phyloP scores from a whole-genome alignment of 2,113 vertebrate genomes.

The Perca fluviatilis region DNA sequence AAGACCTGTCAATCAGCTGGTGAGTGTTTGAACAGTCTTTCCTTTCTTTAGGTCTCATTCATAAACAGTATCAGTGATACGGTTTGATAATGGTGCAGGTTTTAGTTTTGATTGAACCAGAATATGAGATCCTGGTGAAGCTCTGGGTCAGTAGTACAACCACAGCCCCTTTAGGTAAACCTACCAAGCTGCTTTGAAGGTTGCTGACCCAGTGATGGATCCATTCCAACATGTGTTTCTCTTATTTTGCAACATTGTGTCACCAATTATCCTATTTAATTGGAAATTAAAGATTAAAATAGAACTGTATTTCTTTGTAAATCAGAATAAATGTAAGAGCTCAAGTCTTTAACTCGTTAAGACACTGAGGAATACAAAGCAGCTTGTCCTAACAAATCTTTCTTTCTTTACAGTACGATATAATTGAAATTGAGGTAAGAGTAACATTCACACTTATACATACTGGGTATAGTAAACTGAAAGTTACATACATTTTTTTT shows the following conservation, averaged over 20 bases:
- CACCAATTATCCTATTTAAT: not conserved
- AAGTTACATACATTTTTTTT: not conserved
- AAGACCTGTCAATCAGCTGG: constrained; percentile 40
- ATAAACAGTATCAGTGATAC: too few relatives aligned
- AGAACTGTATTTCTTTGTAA: not conserved
- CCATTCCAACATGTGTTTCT: not conserved
- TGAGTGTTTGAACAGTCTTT: constrained; percentile 43
- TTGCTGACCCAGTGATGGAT: not conserved
- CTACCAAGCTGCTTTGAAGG: not conserved
- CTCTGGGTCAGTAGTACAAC: constrained; percentile 3
- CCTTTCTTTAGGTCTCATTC: not conserved
- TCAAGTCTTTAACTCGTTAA: not conserved
- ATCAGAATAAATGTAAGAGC: not conserved
- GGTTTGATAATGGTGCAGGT: not conserved
- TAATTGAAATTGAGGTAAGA: constrained; percentile 74
- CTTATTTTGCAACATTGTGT: not conserved
- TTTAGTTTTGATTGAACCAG: not conserved
- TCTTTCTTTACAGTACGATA: constrained; percentile 66
- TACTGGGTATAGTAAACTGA: not conserved
- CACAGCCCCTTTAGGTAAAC: not conserved
- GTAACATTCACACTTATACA: not conserved
- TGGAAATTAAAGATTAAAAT: not conserved
- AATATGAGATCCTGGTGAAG: not conserved
- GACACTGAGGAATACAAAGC: not conserved
- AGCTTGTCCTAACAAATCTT: not conserved